Evolutionary conservation across 2,888 invertebrate species (phyloP).

Genomic region (Cheilosia pagana): DNA sequence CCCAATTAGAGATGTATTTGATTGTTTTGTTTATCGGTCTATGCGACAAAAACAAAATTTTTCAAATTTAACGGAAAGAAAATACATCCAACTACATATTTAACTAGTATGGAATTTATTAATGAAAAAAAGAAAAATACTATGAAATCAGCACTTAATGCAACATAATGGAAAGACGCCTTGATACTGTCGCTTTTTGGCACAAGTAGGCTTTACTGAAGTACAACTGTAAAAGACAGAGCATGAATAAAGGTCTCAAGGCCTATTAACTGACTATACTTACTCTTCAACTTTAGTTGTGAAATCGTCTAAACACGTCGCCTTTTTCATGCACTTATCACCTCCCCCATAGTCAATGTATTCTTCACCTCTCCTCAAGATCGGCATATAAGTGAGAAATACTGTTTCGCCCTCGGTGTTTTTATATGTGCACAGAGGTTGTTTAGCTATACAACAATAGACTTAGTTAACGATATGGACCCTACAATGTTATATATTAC

Average conservation of each 20-base stretch:
- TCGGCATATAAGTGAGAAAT: slow-evolving; percentile 80
- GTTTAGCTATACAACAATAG: slow-evolving; percentile 74
- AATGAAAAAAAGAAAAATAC: background rate
- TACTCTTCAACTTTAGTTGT: slow-evolving; percentile 80
- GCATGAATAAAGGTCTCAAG: background rate
- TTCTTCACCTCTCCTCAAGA: slow-evolving; percentile 79
- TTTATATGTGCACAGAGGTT: slow-evolving; percentile 80
- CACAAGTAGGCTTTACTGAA: slow-evolving; percentile 76
- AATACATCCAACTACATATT: no score
- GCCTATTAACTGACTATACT: slow-evolving; percentile 69
- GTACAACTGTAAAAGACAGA: slow-evolving; percentile 42
- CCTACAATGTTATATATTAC: slow-evolving; percentile 10
- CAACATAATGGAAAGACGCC: slow-evolving; percentile 82
- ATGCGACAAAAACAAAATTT: no score
- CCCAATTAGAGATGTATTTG: no score
- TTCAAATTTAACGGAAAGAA: no score
- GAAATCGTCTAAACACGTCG: slow-evolving; percentile 80
- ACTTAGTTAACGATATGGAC: background rate
- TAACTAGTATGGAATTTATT: no score
- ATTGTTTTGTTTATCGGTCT: no score
- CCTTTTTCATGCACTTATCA: slow-evolving; percentile 80
- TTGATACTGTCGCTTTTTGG: slow-evolving; percentile 79
- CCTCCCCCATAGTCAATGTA: slow-evolving; percentile 80
- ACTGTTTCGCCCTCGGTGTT: slow-evolving; percentile 80
- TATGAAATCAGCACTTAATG: slow-evolving; percentile 78